Base-by-base conservation (phyloP, 2,797 vertebrate genomes). In the Sebastes nivosus region DNA sequence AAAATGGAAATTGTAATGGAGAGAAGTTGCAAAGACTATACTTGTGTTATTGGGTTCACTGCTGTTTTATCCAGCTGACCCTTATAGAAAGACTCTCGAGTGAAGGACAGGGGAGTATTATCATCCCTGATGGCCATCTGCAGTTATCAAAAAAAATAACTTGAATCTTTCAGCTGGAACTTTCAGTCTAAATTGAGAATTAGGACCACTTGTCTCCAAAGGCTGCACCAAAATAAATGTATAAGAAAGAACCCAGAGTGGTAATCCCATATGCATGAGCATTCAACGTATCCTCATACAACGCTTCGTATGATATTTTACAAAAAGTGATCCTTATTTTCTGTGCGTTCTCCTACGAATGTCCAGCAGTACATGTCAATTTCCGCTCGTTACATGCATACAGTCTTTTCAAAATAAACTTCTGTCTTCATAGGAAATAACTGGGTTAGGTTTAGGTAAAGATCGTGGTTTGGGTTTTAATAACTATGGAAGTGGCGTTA, bases 1-100 rank as follows among this genome's bases (percentile, higher is more conserved):
- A 81, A 79, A 75, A 82, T 42, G 32, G 67, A 75, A 70, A 79
- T 67, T 67, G 25, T 6, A 25, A 63, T 42, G 58, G 34, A 46
- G 10, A 80, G 11, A 42, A 8, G n/a, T 69, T 36, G 55, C 9
- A 36, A 5, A 25, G 50, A 58, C 24, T 67, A 0, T 8, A 59
- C 74, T 46, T 72, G n/a, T 68, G 18, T 60, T 68, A 67, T 29
- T 30, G 11, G 42, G 25, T 4, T 3, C 30, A 27, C 11, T 64
- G 32, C n/a, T 32, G 0, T 34, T 72, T 79, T 67, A 58, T 14
- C 70, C 22, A 20, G 1, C 67, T 68, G 59, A 59, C 64, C 75
- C 58, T 61, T 73, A 20, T 11, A 25, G 18, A 68, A 61, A 34
- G 63, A 69, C 36, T 60, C 20, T 58, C 22, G 58, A 71, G 16